Base-by-base conservation (phyloP, 2,797 vertebrate genomes). In the Schizopygopsis malacanthus region DNA sequence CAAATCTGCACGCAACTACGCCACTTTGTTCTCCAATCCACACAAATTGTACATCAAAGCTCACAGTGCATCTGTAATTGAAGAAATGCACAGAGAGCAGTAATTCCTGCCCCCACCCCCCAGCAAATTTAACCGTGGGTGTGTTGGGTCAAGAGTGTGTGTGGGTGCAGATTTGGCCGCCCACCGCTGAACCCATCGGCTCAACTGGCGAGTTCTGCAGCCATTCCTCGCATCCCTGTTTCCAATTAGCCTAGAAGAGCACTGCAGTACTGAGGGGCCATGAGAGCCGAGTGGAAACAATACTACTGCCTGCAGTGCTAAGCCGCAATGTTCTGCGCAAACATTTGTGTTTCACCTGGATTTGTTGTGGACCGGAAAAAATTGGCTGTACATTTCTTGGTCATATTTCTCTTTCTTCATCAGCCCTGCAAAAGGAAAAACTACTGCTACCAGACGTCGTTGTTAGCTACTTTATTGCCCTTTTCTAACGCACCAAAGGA, bases 141-240 rank as follows among this genome's bases (percentile, higher is more conserved):
- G 4, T 37, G 59, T 41, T 25, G 54, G 78, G 45, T 76, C 52
- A 79, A 78, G 43, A 70, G 65, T 78, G 75, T 78, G 72, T 52
- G 71, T 69, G 28, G 56, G 85, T 81, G 86, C 80, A 69, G 45
- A 78, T 45, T n/a, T 56, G 72, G 70, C 82, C 28, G 37, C 83
- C 86, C 88, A 80, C 67, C 45, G 4, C 82, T 85, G 79, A 65
- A 84, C 81, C 65, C n/a, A n/a, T n/a, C n/a, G n/a, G n/a, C n/a
- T n/a, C n/a, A n/a, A n/a, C n/a, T n/a, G n/a, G n/a, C n/a, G n/a
- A n/a, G n/a, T n/a, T n/a, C n/a, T n/a, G n/a, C n/a, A n/a, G n/a
- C n/a, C n/a, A n/a, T 91, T 91, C 88, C 87, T 89, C 33, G 78
- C 25, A 52, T 87, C 89, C 84, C 90, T 91, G 91, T 91, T 92